phyloP scores from a whole-genome alignment of 2,888 invertebrate species.

The Thelaira solivaga region DNA sequence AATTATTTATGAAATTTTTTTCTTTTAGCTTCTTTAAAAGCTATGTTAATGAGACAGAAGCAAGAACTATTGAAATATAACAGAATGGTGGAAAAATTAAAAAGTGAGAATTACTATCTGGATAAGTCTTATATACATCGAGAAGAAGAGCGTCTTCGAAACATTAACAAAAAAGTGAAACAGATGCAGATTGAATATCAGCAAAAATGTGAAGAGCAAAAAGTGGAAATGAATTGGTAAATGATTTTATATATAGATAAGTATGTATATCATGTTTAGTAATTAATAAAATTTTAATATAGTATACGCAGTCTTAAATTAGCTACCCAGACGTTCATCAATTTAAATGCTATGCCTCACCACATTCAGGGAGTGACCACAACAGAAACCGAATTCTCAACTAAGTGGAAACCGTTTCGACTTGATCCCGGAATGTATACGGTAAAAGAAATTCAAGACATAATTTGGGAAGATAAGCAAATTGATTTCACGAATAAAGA shows the following conservation, averaged over 20 bases:
- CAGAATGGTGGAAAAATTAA: not conserved
- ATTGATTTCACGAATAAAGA: not conserved
- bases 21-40: slow-evolving; percentile 18
- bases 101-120: slow-evolving; percentile 8
- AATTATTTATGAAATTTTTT: not conserved
- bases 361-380: slow-evolving; percentile 49
- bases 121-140: not conserved
- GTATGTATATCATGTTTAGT: not conserved
- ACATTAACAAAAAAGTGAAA: slow-evolving; percentile 8
- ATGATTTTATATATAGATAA: not conserved
- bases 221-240: slow-evolving; percentile 37
- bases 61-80: slow-evolving; percentile 9
- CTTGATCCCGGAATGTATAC: slow-evolving; percentile 47
- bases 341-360: slow-evolving; percentile 49
- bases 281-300: not conserved
- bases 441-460: slow-evolving; percentile 32
- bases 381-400: slow-evolving; percentile 12
- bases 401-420: slow-evolving; percentile 54
- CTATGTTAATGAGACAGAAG: slow-evolving; percentile 19
- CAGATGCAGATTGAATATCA: slow-evolving; percentile 6
- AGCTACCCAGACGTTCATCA: slow-evolving; percentile 51
- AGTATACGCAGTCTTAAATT: slow-evolving; percentile 49
- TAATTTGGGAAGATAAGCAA: slow-evolving; percentile 46
- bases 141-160: slow-evolving; percentile 8
- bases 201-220: not conserved